Evolutionary conservation across 2,113 vertebrate species (phyloP).

Genomic region (Xiphophorus couchianus): DNA sequence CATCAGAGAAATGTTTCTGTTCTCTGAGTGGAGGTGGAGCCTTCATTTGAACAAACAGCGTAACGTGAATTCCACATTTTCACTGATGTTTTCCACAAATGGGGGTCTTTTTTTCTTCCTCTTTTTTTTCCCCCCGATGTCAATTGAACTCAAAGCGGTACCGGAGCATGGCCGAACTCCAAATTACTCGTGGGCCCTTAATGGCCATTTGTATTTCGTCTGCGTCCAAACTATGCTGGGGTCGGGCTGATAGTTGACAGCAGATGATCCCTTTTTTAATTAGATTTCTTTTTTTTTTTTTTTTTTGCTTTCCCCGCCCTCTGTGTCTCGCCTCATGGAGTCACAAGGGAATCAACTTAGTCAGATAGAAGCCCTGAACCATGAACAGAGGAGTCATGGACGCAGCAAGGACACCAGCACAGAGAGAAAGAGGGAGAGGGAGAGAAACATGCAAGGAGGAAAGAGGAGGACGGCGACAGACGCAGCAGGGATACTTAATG

Average conservation of each 20-base stretch:
- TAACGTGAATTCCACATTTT: not conserved
- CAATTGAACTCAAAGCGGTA: not conserved
- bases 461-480: slow-evolving; percentile 6
- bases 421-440: slow-evolving; percentile 10
- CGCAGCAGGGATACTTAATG: not conserved
- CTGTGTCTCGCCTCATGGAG: slow-evolving; percentile 51
- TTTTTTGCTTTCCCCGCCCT: slow-evolving; percentile 16
- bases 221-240: slow-evolving; percentile 45
- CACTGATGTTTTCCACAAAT: not conserved
- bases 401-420: slow-evolving; percentile 45
- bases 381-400: slow-evolving; percentile 59
- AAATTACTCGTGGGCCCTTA: slow-evolving; percentile 41
- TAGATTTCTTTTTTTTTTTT: slow-evolving; percentile 45
- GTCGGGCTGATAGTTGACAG: slow-evolving; percentile 43
- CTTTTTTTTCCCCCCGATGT: not conserved
- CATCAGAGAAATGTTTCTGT: not conserved
- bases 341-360: slow-evolving; percentile 66
- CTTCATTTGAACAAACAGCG: not conserved
- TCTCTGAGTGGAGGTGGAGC: not conserved
- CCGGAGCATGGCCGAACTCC: slow-evolving; percentile 28
- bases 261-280: slow-evolving; percentile 71
- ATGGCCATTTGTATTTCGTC: slow-evolving; percentile 55
- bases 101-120: too few relatives aligned
- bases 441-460: not conserved
- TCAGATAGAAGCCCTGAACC: slow-evolving; percentile 66